Evolutionary conservation across 2,888 invertebrate genomes (phyloP).

Genomic region (Orthosia cruda): DNA sequence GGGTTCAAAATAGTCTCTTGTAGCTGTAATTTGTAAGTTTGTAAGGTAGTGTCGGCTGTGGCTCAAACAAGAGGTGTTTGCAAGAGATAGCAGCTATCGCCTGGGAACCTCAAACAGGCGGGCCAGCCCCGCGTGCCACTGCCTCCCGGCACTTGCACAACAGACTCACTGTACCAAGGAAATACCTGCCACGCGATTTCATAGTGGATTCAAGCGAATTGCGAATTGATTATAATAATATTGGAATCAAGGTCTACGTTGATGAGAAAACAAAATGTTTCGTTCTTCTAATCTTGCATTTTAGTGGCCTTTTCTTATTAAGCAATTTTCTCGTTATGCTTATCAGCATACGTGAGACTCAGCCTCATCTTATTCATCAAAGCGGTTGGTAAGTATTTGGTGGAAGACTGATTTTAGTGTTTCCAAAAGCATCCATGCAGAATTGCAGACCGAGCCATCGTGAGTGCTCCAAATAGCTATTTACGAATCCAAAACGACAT

Average conservation of each 20-base stretch:
- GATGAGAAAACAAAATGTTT: background rate
- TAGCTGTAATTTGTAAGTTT: constrained; percentile 61
- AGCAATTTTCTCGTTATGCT: too few species aligned
- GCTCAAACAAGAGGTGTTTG: constrained; percentile 91
- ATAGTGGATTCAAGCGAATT: constrained; percentile 12
- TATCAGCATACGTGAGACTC: too few species aligned
- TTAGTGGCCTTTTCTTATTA: too few species aligned
- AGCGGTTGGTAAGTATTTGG: background rate
- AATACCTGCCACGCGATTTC: constrained; percentile 63
- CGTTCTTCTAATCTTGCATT: background rate
- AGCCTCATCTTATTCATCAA: too few species aligned
- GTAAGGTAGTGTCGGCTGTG: constrained; percentile 82
- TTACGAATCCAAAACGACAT: constrained; percentile 29
- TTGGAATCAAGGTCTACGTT: background rate
- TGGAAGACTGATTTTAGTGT: background rate
- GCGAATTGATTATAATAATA: background rate
- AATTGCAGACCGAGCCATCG: background rate
- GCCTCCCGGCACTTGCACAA: constrained; percentile 83
- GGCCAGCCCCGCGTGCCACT: constrained; percentile 85
- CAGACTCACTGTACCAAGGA: constrained; percentile 75
- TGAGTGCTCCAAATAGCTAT: constrained; percentile 19
- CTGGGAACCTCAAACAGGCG: constrained; percentile 91
- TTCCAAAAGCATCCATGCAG: background rate
- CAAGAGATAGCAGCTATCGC: constrained; percentile 90
- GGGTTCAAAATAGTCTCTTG: constrained; percentile 56